Evolutionary conservation across 2,888 invertebrate species (phyloP), one percentile per base, ranked within the genome.

Genomic region (Yponomeuta malinellus): DNA sequence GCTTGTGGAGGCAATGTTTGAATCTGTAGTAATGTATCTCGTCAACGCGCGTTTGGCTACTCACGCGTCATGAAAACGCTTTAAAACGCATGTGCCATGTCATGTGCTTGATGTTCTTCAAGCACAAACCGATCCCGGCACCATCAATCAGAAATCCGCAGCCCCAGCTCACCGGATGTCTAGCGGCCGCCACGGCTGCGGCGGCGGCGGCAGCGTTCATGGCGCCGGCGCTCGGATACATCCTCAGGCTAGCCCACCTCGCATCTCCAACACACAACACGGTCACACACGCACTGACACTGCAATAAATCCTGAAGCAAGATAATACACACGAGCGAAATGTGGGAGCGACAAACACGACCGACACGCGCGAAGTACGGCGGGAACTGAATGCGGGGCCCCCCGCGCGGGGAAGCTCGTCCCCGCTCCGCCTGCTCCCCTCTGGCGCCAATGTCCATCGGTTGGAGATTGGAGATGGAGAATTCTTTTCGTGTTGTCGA

Each of bases 121-220:
- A 43, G 43, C 52, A 12, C 52, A 12, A 59, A 15, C 52, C 52
- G 15, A 59, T 2, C 15, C 15, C 12, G 52, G 52, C 52, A 59
- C 52, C 52, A 1, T 12, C 52, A 12, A 15, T 12, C 52, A 59
- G 15, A 15, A 12, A 59, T 5, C 52, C 52, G 8, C 52, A 59
- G 52, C 15, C 52, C 15, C 12, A 68, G 90, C 95, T 95, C 93
- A 96, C 96, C 95, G 96, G 96, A 94, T 96, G 96, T 92, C 96
- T 95, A 76, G 96, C 96, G 91, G 96, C 96, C 90, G 95, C 96
- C 86, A 95, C 96, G 83, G 95, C 96, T 85, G 96, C 96, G 84
- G 96, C 96, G 86, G 95, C 96, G 87, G 96, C 96, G 90, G 96
- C 96, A 89, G 96, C 96, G 93, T 96, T 96, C 95, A 96, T 96